Base-by-base conservation (phyloP, 2,888 invertebrate species). In the Gerris lacustris region DNA sequence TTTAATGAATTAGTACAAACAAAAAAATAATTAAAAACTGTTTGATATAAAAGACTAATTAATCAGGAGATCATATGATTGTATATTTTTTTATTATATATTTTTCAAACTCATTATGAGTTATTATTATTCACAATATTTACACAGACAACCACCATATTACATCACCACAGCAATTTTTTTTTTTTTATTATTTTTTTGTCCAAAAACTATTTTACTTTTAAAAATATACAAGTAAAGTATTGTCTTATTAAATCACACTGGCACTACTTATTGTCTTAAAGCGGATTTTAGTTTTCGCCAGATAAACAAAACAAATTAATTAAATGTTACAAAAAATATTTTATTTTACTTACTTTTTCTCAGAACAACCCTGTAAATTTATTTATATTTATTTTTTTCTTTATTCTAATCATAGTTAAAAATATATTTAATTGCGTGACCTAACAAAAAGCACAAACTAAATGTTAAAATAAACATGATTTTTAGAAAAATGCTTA, bases 221-320 rank as follows among this genome's bases (percentile, higher is more conserved):
- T 55, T 55, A 55, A 9, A 55, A 11, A 55, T 55, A 11, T 11
- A 55, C 9, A 55, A 55, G 15, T 55, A 55, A 64, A 64, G 31
- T 64, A 64, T 64, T 64, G 64, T 64, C 64, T n/a, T n/a, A n/a
- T 18, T 64, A 64, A 64, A 64, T 68, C 67, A 68, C 63, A 68
- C 72, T 72, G 72, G 72, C 72, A 72, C 72, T 72, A 45, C 70
- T 72, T 72, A 72, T 72, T 72, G 72, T 72, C 72, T 68, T 55
- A 71, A 64, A 2, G 4, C 4, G 15, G 2, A 2, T 11, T 9
- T 55, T 4, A 2, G 1, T 55, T 55, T 55, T 55, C 15, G 55
- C 55, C 55, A 55, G 55, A 55, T 55, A 11, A 55, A 55, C 31
- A 31, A 31, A 31, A 31, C 1, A 31, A 31, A 31, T 31, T 31